phyloP scores from a whole-genome alignment of 2,888 invertebrate species.

The Nomada goodeniana region DNA sequence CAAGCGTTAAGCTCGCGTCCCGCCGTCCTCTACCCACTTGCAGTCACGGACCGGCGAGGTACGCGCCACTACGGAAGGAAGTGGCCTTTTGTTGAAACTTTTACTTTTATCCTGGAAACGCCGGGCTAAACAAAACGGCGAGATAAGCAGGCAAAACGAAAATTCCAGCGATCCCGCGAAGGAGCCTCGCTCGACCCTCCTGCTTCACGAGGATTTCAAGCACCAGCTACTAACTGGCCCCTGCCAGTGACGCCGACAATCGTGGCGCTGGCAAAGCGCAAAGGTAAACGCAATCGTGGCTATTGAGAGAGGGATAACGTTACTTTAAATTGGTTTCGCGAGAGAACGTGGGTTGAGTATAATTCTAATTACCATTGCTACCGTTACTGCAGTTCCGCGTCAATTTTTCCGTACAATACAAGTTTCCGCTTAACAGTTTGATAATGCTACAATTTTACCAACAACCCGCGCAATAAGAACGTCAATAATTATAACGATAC shows the following conservation, averaged over 20 bases:
- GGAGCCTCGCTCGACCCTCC: constrained; percentile 16
- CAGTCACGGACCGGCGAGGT: constrained; percentile 42
- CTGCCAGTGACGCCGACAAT: neutral
- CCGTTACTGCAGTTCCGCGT: too few relatives aligned
- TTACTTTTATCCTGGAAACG: constrained; percentile 63
- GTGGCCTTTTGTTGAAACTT: constrained; percentile 69
- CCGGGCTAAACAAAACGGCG: constrained; percentile 51
- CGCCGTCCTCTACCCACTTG: constrained; percentile 35
- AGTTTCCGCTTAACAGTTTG: too few relatives aligned
- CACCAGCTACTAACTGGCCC: neutral
- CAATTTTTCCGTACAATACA: too few relatives aligned
- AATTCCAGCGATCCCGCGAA: constrained; percentile 36
- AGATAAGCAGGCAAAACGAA: constrained; percentile 52
- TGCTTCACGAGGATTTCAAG: constrained; percentile 11
- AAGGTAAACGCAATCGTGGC: neutral
- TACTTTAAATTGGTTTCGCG: neutral
- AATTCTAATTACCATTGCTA: too few relatives aligned
- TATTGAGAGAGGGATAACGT: neutral
- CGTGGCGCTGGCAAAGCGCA: neutral
- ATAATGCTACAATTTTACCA: too few relatives aligned
- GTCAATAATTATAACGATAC: too few relatives aligned
- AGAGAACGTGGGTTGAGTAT: neutral
- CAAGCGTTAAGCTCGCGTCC: constrained; percentile 50
- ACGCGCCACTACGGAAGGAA: constrained; percentile 64
- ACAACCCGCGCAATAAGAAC: too few relatives aligned